Conservation (phyloP, 1,140 invertebrate genomes). For the Lethrus apterus region DNA sequence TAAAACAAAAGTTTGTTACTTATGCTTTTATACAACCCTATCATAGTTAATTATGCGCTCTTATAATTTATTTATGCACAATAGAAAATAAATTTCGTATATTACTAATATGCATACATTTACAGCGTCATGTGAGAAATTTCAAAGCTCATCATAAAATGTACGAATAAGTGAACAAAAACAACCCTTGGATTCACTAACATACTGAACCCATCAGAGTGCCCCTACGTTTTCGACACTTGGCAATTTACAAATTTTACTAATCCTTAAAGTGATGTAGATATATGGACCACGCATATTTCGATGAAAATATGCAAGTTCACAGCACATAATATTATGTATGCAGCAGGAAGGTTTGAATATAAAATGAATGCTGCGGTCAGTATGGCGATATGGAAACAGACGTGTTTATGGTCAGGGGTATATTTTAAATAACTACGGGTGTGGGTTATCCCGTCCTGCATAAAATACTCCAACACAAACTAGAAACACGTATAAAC, state of each 20-base stretch:
- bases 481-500: no score
- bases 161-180: not conserved
- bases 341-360: conserved; percentile 12
- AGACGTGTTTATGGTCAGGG: no score
- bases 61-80: no score
- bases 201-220: conserved; percentile 5
- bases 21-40: no score
- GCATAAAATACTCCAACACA: no score
- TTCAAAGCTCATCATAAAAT: conserved; percentile 1
- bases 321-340: conserved; percentile 8
- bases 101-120: no score
- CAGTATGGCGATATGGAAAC: conserved; percentile 8
- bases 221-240: conserved; percentile 3
- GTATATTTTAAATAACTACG: no score
- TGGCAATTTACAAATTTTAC: conserved; percentile 13
- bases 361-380: conserved; percentile 4
- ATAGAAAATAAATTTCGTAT: no score
- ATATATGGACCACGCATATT: conserved; percentile 8
- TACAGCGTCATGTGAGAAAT: not conserved
- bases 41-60: no score
- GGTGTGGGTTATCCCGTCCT: no score
- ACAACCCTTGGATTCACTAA: conserved; percentile 10
- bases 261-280: not conserved
- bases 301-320: conserved; percentile 11
- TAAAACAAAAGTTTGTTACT: no score